Percentiles rank a stretch among this genome's conserved stretches.
phyloP scores from a whole-genome alignment of 2,113 vertebrate species.

The Ifrita kowaldi region DNA sequence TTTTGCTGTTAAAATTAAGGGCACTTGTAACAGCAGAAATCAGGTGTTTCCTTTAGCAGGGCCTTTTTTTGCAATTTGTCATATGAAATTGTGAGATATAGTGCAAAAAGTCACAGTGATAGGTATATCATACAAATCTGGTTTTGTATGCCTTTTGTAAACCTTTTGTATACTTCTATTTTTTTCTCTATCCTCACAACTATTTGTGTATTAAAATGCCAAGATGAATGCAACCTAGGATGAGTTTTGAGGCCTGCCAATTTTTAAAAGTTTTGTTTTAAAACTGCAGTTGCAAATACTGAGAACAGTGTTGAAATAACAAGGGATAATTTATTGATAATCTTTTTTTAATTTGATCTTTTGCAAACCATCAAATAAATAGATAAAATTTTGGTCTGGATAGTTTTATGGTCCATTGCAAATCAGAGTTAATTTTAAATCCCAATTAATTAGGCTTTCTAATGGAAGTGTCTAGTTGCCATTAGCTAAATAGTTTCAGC shows the following conservation, averaged over 20 bases:
- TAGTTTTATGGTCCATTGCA: background rate
- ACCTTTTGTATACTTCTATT: background rate
- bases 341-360: background rate
- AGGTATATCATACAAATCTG: background rate
- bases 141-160: background rate
- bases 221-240: background rate
- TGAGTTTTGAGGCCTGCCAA: background rate
- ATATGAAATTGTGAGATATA: rapidly evolving
- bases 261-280: background rate
- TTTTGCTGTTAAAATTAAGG: background rate
- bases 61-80: background rate
- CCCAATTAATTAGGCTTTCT: constrained; percentile 12
- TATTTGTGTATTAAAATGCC: background rate
- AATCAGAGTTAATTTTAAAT: constrained; percentile 47
- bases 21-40: background rate
- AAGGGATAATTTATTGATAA: background rate
- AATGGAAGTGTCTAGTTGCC: constrained; percentile 1
- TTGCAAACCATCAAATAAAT: background rate
- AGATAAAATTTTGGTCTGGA: background rate
- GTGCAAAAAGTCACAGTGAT: background rate
- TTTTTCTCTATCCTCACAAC: background rate
- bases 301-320: background rate
- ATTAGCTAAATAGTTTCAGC: constrained; percentile 11
- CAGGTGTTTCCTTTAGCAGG: background rate
- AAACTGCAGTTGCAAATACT: background rate